phyloP scores from a whole-genome alignment of 2,888 invertebrate genomes.

The Elaeidobius kamerunicus region DNA sequence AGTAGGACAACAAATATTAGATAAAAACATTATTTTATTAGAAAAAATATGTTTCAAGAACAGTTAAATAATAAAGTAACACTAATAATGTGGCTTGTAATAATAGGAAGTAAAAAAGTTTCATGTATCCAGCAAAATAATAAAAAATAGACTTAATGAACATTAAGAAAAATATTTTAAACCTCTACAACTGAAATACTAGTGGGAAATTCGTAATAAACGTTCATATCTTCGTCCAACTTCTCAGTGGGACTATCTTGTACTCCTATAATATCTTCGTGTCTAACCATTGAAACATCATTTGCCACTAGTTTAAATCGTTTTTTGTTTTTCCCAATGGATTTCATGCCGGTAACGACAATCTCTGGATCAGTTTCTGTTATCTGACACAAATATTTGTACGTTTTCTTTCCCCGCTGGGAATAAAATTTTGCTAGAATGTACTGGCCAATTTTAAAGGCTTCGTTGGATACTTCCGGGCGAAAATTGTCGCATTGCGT shows the following conservation, averaged over 20 bases:
- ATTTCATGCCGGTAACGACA: constrained; percentile 12
- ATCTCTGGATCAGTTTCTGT: constrained; percentile 10
- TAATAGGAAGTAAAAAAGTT: constrained; percentile 11
- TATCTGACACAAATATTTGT: constrained; percentile 19
- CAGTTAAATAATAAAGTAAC: constrained; percentile 9
- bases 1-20: constrained; percentile 4
- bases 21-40: constrained; percentile 10
- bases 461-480: constrained; percentile 15
- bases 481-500: constrained; percentile 14
- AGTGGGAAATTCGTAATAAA: constrained; percentile 15
- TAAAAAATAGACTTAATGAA: constrained; percentile 9
- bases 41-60: constrained; percentile 11
- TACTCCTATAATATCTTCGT: constrained; percentile 10
- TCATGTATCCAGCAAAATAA: constrained; percentile 10
- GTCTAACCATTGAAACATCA: constrained; percentile 9
- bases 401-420: constrained; percentile 10
- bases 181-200: constrained; percentile 17
- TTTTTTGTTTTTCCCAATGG: constrained; percentile 9
- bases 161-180: constrained; percentile 13
- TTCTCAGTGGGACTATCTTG: constrained; percentile 5
- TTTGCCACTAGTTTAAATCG: constrained; percentile 8
- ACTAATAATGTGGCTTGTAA: constrained; percentile 11
- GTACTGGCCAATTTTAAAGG: constrained; percentile 17
- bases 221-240: constrained; percentile 10
- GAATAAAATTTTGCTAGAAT: constrained; percentile 18